Base-by-base conservation (phyloP, 2,797 vertebrate species). In the Paratrypauchen microcephalus region DNA sequence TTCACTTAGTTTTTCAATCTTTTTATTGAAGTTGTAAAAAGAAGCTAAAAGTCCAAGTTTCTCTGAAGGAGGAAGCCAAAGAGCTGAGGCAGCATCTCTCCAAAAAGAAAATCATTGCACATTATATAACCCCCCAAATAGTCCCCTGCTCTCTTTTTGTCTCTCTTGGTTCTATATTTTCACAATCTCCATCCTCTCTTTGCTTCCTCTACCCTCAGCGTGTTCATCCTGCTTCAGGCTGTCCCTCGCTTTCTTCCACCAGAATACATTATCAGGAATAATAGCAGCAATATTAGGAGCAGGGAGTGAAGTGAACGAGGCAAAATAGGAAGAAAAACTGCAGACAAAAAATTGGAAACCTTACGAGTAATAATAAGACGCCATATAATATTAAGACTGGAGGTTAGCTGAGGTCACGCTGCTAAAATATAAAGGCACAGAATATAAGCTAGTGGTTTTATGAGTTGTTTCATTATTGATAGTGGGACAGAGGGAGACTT, bases 381-480 rank as follows among this genome's bases (percentile, higher is more conserved):
- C 84, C 84, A 87, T 90, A 85, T 88, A 84, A 91, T 89, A 91
- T 91, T 89, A 89, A 91, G 83, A 87, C 88, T 87, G 83, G 77
- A 73, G 87, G 86, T 91, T 79, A 80, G 82, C 81, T 67, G 70
- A 78, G 88, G 89, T 91, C 89, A 87, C 2, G 4, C 75, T 83
- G 77, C 87, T 86, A 85, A 88, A 90, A 88, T 89, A 90, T 83
- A 88, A 89, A 91, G 86, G 78, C 86, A 75, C 69, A 79, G 83
- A 81, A 86, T 87, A 87, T 86, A 88, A 83, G 86, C 81, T 76
- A 60, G 68, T 68, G 80, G 76, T 84, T 88, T 90, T 91, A 91
- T 91, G 89, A 90, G 64, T 45, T 81, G 73, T 86, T 92, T 88
- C 79, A 92, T 91, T 91, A 91, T 92, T 92, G 81, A 92, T 91